Percentiles rank a stretch among this genome's conserved stretches.
phyloP scores from a whole-genome alignment of 2,797 vertebrate species.

The Decapterus maruadsi region DNA sequence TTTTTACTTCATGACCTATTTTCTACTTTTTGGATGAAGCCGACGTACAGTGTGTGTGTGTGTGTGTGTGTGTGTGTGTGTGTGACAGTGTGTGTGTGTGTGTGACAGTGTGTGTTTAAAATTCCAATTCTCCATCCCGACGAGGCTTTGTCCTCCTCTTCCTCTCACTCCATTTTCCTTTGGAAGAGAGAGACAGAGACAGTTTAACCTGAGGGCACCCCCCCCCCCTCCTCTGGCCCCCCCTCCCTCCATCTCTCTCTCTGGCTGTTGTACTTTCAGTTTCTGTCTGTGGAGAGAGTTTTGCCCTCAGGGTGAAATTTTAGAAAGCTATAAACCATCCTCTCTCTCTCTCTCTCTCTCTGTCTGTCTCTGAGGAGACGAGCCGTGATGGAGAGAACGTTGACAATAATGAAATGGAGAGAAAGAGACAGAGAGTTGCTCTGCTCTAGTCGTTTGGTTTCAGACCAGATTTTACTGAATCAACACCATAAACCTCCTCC shows the following conservation, averaged over 20 bases:
- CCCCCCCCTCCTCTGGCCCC: background rate
- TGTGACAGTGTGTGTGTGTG: background rate
- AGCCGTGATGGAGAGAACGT: slow-evolving; percentile 37
- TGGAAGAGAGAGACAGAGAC: slow-evolving; percentile 18
- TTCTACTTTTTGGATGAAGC: no score
- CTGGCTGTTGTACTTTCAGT: slow-evolving; percentile 31
- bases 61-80: background rate
- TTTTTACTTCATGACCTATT: no score
- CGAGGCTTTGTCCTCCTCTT: background rate
- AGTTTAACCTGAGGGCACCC: slow-evolving; percentile 52
- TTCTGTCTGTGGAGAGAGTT: slow-evolving; percentile 45
- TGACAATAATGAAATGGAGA: slow-evolving; percentile 19
- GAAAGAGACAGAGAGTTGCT: background rate
- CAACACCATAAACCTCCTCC: no score
- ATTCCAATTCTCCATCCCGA: background rate
- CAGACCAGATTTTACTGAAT: no score
- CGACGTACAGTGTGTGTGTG: no score
- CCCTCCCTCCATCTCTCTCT: slow-evolving; percentile 4
- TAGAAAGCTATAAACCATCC: slow-evolving; percentile 49
- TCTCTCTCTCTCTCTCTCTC: slow-evolving; percentile 17
- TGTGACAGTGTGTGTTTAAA: background rate
- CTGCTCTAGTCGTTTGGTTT: background rate
- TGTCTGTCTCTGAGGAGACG: slow-evolving; percentile 19
- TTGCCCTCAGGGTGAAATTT: slow-evolving; percentile 56
- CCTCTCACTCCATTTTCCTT: background rate